Evolutionary conservation across 2,113 vertebrate genomes (phyloP).

Genomic region (Paratilapia polleni): DNA sequence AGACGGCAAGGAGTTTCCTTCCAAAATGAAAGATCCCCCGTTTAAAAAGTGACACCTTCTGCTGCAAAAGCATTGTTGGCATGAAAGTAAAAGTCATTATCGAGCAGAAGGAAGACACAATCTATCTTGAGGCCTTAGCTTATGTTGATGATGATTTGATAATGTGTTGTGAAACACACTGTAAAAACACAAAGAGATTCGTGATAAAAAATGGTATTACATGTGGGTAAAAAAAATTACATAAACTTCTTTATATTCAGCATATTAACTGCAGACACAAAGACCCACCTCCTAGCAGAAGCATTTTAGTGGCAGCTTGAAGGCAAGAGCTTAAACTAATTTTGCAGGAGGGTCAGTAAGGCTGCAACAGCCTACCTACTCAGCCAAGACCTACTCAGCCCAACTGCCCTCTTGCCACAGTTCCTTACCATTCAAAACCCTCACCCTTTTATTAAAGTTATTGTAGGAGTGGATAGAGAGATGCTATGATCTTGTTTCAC

Average conservation of each 20-base stretch:
- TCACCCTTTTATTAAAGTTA: neutral
- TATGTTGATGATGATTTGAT: neutral
- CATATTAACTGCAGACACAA: too few relatives aligned
- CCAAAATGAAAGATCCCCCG: slow-evolving; percentile 45
- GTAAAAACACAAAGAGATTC: too few relatives aligned
- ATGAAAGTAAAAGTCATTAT: neutral
- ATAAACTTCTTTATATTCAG: too few relatives aligned
- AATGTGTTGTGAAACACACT: neutral
- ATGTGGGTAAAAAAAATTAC: too few relatives aligned
- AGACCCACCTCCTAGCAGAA: too few relatives aligned
- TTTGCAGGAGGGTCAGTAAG: too few relatives aligned
- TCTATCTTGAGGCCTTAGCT: slow-evolving; percentile 5
- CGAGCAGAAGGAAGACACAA: neutral
- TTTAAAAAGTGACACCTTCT: slow-evolving; percentile 41
- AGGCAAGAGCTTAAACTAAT: too few relatives aligned
- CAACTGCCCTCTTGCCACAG: neutral
- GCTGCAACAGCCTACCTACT: neutral
- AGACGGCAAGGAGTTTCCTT: slow-evolving; percentile 37
- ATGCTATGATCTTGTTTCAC: neutral
- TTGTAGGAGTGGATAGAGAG: neutral
- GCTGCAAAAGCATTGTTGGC: slow-evolving; percentile 11
- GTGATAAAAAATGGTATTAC: too few relatives aligned
- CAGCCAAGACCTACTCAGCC: neutral
- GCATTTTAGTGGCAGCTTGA: too few relatives aligned
- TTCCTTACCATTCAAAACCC: too few relatives aligned